Conservation (phyloP, 2,113 vertebrate genomes). For the Phoenicopterus ruber region DNA sequence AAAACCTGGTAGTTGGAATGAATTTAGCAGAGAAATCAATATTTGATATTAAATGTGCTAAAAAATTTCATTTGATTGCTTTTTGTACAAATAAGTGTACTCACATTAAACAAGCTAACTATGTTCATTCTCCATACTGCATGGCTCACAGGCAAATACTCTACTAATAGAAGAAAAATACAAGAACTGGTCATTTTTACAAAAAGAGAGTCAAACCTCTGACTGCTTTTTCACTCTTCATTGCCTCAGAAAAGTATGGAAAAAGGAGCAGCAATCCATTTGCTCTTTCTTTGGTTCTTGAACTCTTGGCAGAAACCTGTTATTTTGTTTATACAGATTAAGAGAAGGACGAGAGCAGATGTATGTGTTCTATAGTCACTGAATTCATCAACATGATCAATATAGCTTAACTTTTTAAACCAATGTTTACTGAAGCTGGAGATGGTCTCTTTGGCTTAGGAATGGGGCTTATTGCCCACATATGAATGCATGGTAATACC, state of each 20-base stretch:
- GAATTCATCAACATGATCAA: not conserved
- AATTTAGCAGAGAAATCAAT: not conserved
- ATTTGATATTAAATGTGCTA: not conserved
- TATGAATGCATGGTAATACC: not conserved
- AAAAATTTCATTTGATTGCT: not conserved
- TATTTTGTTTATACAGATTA: not conserved
- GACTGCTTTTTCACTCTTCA: not conserved
- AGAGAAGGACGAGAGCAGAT: not conserved
- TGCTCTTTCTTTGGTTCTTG: not conserved
- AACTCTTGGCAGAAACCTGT: not conserved
- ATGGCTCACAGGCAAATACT: not conserved
- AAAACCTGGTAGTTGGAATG: not conserved
- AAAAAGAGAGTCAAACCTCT: not conserved
- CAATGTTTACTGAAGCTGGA: not conserved
- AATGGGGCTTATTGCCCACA: not conserved
- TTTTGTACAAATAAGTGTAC: not conserved
- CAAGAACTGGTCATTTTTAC: not conserved
- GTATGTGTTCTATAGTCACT: not conserved
- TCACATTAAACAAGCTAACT: not conserved
- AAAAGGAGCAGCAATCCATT: not conserved
- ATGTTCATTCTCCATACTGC: not conserved
- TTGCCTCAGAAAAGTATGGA: not conserved
- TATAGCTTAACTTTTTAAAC: not conserved
- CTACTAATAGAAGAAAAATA: not conserved
- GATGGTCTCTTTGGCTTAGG: not conserved